phyloP scores from a whole-genome alignment of 2,113 vertebrate genomes.

The Myodes glareolus region DNA sequence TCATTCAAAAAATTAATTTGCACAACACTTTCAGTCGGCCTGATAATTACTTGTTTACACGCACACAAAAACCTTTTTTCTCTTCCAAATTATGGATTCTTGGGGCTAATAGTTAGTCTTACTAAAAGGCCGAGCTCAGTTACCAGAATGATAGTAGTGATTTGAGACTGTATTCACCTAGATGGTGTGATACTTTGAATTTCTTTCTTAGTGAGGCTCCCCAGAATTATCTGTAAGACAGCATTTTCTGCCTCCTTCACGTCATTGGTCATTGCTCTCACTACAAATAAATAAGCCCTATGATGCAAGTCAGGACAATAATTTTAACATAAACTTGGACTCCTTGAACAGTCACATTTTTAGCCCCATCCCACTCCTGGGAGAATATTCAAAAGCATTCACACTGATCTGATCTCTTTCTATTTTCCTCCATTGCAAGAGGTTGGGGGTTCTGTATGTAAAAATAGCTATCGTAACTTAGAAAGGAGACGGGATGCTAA shows the following conservation, averaged over 20 bases:
- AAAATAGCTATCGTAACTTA: conserved; percentile 85
- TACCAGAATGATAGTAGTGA: conserved; percentile 30
- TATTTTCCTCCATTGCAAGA: neutral
- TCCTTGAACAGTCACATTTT: conserved; percentile 19
- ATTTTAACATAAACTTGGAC: conserved; percentile 46
- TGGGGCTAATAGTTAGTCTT: conserved; percentile 42
- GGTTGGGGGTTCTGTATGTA: conserved; percentile 64
- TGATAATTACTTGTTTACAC: conserved; percentile 21
- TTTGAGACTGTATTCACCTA: neutral
- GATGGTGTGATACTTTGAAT: conserved; percentile 15
- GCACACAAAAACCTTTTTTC: neutral
- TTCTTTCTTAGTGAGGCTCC: conserved; percentile 32
- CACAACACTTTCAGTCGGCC: neutral
- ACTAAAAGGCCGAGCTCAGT: neutral
- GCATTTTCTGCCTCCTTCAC: conserved; percentile 43
- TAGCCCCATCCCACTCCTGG: neutral
- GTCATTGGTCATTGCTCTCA: conserved; percentile 46
- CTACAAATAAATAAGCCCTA: conserved; percentile 15
- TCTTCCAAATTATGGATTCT: conserved; percentile 29
- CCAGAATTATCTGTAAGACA: conserved; percentile 43
- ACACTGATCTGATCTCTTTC: conserved; percentile 64
- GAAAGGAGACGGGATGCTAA: conserved; percentile 79
- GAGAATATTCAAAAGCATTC: conserved; percentile 42
- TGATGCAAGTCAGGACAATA: conserved; percentile 44
- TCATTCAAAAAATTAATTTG: neutral